Base-by-base conservation (phyloP, 2,888 invertebrate genomes). In the Cryptosula pallasiana region DNA sequence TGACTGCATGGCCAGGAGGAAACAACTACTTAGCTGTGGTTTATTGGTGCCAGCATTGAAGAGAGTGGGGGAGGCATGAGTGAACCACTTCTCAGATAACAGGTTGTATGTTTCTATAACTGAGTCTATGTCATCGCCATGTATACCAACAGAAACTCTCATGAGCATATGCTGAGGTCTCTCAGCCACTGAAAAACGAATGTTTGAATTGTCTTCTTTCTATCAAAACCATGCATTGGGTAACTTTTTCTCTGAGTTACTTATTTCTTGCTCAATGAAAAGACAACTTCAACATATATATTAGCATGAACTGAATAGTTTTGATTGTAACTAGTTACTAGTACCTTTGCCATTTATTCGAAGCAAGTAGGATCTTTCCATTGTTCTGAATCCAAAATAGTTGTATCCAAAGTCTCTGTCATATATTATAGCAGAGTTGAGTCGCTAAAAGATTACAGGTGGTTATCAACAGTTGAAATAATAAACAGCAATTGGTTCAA, bases 321-420 rank as follows among this genome's bases (percentile, higher is more conserved):
- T n/a, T n/a, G n/a, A n/a, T n/a, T n/a, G n/a, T n/a, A n/a, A n/a
- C n/a, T n/a, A n/a, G n/a, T n/a, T n/a, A 55, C 55, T 20, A 5
- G 71, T 76, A 84, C 84, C 81, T 89, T 94, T 94, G 0, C 91
- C 91, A 82, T 94, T 89, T 71, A 96, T 92, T 86, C 93, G 95
- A 73, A 98, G 86, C 76, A 99, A 87, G 84, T 99, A 99, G 0
- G 97, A 96, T 69, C 94, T 88, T 81, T 99, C 98, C 72, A 99
- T 86, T 0, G 98, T 99, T 88, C 97, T 98, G 82, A 98, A 98
- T n/a, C 98, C 99, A 88, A 99, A 99, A 83, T 95, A 99, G 82
- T 95, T 96, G 86, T 97, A 99, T 74, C 90, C 91, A 84, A 94
- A 99, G 86, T 99, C 99, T 78, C 98, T 89, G 82, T 97, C 95